Base-by-base conservation (phyloP, 2,113 vertebrate genomes). In the Amblyornis subalaris region DNA sequence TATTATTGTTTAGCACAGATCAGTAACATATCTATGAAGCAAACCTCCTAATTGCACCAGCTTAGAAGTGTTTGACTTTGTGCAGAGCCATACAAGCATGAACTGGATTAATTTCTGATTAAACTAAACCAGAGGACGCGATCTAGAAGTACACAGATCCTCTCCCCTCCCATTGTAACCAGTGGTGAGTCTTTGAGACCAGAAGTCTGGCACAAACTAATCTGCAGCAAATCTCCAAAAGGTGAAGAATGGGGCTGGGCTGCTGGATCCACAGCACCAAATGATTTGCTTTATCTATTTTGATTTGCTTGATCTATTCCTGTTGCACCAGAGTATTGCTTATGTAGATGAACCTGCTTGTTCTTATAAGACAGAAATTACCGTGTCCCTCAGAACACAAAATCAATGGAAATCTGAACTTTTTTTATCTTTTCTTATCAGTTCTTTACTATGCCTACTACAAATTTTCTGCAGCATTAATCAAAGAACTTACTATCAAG, bases 41-140 rank as follows among this genome's bases (percentile, higher is more conserved):
- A 0, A 74, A 24, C n/a, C 8, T 88, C 31, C n/a, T 8, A 15
- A 10, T 3, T 69, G 10, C 1, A 7, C 18, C 45, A 3, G 31
- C 8, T 61, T 45, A n/a, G 57, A 58, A 19, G n/a, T 17, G 25
- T 19, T 61, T 50, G 65, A 12, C 31, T 84, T 61, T 36, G 25
- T 70, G 54, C 38, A 67, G 31, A 57, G 24, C 20, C 33, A 29
- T 19, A 35, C 4, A 50, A 48, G 5, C 72, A 74, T 14, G 7
- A 72, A 21, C 20, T 38, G 18, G 14, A 50, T 50, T 86, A 5
- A 54, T 72, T 88, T 85, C 53, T 65, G 58, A 53, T 29, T 10
- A 51, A 88, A 73, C 23, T 57, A 61, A 67, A 51, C 6, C 58
- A 70, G 44, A 40, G 19, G 28, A 73, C 28, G 31, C 6, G 20